Evolutionary conservation across 2,797 vertebrate species (phyloP), one percentile per base, ranked within the genome.

Genomic region (Lemur catta): DNA sequence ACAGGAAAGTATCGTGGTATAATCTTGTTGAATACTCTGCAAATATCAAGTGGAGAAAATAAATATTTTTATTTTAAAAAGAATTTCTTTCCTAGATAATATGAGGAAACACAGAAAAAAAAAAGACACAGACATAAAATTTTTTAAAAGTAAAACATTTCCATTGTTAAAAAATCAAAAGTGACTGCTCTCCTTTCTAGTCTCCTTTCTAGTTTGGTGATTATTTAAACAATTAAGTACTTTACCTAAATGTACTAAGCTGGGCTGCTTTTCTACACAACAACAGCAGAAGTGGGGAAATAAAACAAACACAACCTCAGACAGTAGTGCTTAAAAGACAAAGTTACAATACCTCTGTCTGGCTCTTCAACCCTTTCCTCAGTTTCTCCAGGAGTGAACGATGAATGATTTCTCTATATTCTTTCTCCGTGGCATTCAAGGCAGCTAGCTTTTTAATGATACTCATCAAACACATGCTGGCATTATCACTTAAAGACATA

Each of bases 401-500:
- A 6, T 99, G 99, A 10, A 99, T 98, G 30, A 99, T 71, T 85
- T 99, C 99, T 92, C 97, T 99, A 96, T 99, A 99, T 30, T 99
- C 98, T 13, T 98, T 98, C 65, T 99, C 99, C 2, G 98, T 98
- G 35, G 98, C 94, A 0, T 98, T 95, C 0, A 99, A 96, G 52
- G 97, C 98, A 30, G 98, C 98, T 94, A 99, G 97, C 88, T 98
- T 99, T 7, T 88, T 97, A 95, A 99, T 99, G n/a, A 99, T 95
- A 5, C 98, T 98, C 57, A 98, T 99, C 97, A 99, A 97, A 97
- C 99, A 99, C 97, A 99, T 88, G 97, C 98, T 99, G 98, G 99
- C 99, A 0, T 98, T 99, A 98, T 99, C 99, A 96, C 99, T 99
- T 93, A 99, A 98, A 52, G 99, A 99, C 99, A 99, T 99, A 98